A percentile compares a stretch with the other conserved stretches of the same genome.
phyloP scores from a whole-genome alignment of 2,113 vertebrate genomes.

The Ctenodactylus gundi region DNA sequence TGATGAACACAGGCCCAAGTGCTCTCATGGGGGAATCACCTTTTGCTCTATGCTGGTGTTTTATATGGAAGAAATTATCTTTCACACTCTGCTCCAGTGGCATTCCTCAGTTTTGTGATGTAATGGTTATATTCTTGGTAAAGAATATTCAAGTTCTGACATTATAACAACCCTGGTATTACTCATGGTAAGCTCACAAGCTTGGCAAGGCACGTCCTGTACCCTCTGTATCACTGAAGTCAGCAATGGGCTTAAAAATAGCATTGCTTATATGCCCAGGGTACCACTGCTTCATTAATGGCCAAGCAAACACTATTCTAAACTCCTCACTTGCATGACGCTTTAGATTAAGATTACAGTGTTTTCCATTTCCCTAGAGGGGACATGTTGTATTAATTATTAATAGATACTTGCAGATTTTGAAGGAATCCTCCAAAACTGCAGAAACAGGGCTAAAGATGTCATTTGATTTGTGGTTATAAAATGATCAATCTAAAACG shows the following conservation, averaged over 20 bases:
- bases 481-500: not conserved
- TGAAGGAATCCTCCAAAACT: not conserved
- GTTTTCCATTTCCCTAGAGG: not conserved
- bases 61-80: not conserved
- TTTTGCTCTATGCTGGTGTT: too few relatives aligned
- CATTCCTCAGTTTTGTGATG: not conserved
- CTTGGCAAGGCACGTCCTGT: constrained; percentile 55
- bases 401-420: not conserved
- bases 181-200: constrained; percentile 27
- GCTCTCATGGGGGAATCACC: not conserved
- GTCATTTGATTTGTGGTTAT: not conserved
- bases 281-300: constrained; percentile 45
- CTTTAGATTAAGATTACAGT: not conserved
- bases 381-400: not conserved
- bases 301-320: not conserved
- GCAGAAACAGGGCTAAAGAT: not conserved
- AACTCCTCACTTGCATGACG: not conserved
- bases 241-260: constrained; percentile 72
- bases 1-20: not conserved
- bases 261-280: constrained; percentile 31
- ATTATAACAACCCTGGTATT: constrained; percentile 17
- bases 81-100: not conserved
- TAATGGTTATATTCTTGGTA: not conserved
- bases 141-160: constrained; percentile 58
- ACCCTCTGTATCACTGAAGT: constrained; percentile 67